These are phyloP conservation scores for Dendrocopos noguchii DNA, from an alignment of 2,113 vertebrate species.

Conservation along the genomic window DNA sequence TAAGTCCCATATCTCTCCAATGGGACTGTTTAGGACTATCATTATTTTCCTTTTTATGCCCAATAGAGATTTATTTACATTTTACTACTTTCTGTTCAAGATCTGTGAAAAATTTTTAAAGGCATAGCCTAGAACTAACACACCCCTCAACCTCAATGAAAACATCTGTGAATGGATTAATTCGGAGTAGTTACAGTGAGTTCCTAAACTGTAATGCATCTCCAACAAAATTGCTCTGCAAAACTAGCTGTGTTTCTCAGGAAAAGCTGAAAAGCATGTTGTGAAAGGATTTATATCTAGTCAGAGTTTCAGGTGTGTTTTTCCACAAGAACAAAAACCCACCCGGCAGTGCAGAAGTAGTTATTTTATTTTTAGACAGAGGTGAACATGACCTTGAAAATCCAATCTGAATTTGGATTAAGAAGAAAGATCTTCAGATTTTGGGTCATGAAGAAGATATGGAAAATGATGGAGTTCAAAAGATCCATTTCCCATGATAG, in stretches of 20 bases:
- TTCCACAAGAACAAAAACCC: not conserved
- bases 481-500: not conserved
- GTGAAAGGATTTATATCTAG: not conserved
- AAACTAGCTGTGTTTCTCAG: not conserved
- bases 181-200: not conserved
- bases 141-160: not conserved
- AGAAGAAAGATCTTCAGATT: not conserved
- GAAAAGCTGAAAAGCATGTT: not conserved
- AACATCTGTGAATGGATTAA: not conserved
- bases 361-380: not conserved
- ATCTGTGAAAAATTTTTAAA: too few relatives aligned
- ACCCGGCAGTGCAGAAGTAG: not conserved
- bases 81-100: too few relatives aligned
- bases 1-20: too few relatives aligned
- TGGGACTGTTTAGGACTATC: too few relatives aligned
- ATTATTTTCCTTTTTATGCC: too few relatives aligned
- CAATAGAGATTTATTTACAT: too few relatives aligned
- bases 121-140: too few relatives aligned
- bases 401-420: not conserved
- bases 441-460: not conserved
- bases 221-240: not conserved
- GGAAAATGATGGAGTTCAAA: not conserved
- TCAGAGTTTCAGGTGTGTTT: not conserved
- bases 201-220: not conserved
- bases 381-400: not conserved